phyloP scores from a whole-genome alignment of 1,140 invertebrate species.

The Zaprionus capensis region DNA sequence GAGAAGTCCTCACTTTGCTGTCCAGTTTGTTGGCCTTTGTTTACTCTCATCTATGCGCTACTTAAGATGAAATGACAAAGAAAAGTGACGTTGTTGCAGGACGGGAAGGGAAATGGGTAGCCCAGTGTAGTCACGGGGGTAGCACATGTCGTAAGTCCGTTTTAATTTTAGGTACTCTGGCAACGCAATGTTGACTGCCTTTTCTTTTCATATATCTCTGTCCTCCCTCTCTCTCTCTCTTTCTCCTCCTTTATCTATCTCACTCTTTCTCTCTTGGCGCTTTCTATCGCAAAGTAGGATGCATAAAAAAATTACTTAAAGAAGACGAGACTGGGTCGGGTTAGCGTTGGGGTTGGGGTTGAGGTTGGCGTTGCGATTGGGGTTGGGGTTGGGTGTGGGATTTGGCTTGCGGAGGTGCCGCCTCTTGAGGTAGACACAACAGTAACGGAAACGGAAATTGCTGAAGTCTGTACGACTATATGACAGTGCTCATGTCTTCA shows the following conservation, averaged over 20 bases:
- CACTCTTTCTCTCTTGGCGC: background rate
- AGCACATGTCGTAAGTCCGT: slow-evolving; percentile 58
- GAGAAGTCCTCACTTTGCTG: slow-evolving; percentile 28
- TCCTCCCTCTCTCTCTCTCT: slow-evolving; percentile 6
- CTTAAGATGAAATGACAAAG: slow-evolving; percentile 82
- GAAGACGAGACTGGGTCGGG: slow-evolving; percentile 41
- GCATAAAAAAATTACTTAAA: slow-evolving; percentile 49
- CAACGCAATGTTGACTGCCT: slow-evolving; percentile 69
- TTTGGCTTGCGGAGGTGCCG: slow-evolving; percentile 35
- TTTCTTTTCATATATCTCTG: slow-evolving; percentile 65
- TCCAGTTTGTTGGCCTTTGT: slow-evolving; percentile 55
- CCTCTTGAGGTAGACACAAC: slow-evolving; percentile 55
- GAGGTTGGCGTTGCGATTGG: background rate
- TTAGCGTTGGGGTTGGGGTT: background rate
- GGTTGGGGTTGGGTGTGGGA: slow-evolving; percentile 1
- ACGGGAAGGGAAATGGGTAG: too few relatives aligned
- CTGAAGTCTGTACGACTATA: slow-evolving; percentile 68
- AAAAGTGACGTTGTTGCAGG: slow-evolving; percentile 62
- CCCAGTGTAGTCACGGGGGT: background rate
- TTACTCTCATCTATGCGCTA: slow-evolving; percentile 76
- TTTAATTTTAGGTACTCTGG: slow-evolving; percentile 72
- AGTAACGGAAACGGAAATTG: slow-evolving; percentile 80
- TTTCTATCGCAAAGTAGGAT: slow-evolving; percentile 31
- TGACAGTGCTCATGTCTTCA: background rate
- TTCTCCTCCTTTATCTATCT: background rate